Evolutionary conservation across 2,113 vertebrate genomes (phyloP).

Genomic region (Ovis canadensis): DNA sequence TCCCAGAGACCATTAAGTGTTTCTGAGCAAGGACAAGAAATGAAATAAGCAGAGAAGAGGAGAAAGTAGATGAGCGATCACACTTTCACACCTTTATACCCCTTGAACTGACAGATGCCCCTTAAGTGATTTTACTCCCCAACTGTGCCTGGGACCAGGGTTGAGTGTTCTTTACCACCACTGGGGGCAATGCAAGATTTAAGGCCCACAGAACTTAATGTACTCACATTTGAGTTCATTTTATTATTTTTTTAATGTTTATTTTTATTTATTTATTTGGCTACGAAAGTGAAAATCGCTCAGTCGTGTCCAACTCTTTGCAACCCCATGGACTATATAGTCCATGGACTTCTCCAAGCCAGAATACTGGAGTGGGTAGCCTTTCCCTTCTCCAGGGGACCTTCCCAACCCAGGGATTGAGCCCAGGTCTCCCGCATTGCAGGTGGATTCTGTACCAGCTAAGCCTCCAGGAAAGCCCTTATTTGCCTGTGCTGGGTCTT

Average conservation of each 20-base stretch:
- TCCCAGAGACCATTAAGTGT: neutral
- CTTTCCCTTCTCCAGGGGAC: neutral
- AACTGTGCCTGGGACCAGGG: neutral
- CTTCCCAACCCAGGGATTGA: neutral
- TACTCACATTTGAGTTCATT: neutral
- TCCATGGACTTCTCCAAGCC: neutral
- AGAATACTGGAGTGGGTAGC: neutral
- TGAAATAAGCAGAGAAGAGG: neutral
- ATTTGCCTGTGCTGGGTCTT: neutral
- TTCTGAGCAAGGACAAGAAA: neutral
- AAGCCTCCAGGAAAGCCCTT: neutral
- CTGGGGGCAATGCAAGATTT: neutral
- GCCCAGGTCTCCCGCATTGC: fast-evolving
- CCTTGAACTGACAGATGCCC: neutral
- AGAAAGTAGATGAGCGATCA: neutral
- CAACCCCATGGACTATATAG: neutral
- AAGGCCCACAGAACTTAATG: neutral
- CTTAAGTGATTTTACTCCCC: neutral
- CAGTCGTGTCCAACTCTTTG: fast-evolving
- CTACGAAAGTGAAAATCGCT: neutral
- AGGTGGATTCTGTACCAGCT: neutral
- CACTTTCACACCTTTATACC: neutral
- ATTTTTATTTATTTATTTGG: neutral
- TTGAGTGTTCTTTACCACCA: neutral
- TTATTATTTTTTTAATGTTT: neutral